Evolutionary conservation across 2,113 vertebrate species (phyloP), one percentile per base, ranked within the genome.

Genomic region (Nestor notabilis): DNA sequence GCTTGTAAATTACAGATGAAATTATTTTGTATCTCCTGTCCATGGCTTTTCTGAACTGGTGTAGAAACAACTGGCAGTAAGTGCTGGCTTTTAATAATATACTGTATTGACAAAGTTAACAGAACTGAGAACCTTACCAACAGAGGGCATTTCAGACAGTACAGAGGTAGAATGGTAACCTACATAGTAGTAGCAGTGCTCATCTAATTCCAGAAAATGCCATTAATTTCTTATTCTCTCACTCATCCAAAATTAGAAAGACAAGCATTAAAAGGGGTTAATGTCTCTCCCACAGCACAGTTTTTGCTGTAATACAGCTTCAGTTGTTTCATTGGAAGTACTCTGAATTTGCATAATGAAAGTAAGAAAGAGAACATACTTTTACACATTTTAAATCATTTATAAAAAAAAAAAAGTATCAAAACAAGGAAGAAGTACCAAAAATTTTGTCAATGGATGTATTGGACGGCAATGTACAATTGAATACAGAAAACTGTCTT

Each of bases 371-470:
- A 65, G 41, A 82, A 18, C 11, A 31, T 11, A 55, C 2, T 80
- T 75, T 15, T 24, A 31, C 15, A 61, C 8, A 28, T n/a, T 65
- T 53, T 49, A 64, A 39, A 10, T 35, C 14, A 55, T 29, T 41
- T 63, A 52, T 4, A 43, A 27, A 55, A 43, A 75, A 64, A 18
- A 41, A 24, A 25, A 2, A 4, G 17, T 15, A 43, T 3, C 21
- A 49, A 64, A 95, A 27, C 13, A 71, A 91, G 71, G 65, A 18
- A 37, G 17, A 41, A 84, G 11, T 98, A 98, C 98, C 98, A 96
- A 98, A 98, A 86, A 98, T 98, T 95, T 98, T 98, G 94, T 98
- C 98, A 14, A 98, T 98, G 76, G 98, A 98, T 65, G 93, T 21
- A 17, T 98, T 98, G 39, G 98, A 98, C 64, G 98, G 98, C 63